A percentile compares a stretch with the other conserved stretches of the same genome.
These are phyloP conservation scores for Caenorhabditis sp. DNA, from an alignment of 2,888 invertebrate genomes.

Conservation along the genomic window DNA sequence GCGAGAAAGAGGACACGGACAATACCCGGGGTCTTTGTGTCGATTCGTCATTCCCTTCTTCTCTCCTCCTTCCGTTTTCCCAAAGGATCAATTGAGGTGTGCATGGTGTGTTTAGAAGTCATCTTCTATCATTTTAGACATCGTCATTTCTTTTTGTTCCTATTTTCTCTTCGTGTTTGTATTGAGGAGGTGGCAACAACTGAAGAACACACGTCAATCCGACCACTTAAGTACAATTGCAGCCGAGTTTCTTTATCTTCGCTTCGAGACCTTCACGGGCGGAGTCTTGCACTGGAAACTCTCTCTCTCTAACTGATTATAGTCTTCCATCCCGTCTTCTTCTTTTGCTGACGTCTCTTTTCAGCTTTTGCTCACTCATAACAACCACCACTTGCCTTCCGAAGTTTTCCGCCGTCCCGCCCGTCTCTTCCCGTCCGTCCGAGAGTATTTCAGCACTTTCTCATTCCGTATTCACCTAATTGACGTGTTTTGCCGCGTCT, in stretches of 20 bases:
- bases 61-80: constrained; percentile 11
- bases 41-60: constrained; percentile 17
- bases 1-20: background rate
- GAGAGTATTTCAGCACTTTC: constrained; percentile 34
- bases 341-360: constrained; percentile 1
- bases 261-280: background rate
- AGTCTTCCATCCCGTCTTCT: constrained; percentile 10
- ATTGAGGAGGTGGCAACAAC: background rate
- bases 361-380: too few species aligned
- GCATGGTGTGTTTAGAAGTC: background rate
- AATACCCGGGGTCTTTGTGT: constrained; percentile 11
- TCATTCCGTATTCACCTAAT: constrained; percentile 58
- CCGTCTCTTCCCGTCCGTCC: background rate
- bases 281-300: background rate
- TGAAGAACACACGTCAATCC: too few species aligned
- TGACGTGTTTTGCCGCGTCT: constrained; percentile 44
- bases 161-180: constrained; percentile 7
- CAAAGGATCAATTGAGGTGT: constrained; percentile 2
- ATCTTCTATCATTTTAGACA: background rate
- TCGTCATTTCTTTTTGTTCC: constrained; percentile 1
- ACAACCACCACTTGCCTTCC: background rate
- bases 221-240: too few species aligned
- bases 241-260: too few species aligned
- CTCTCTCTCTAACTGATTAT: constrained; percentile 17
- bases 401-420: background rate